These are phyloP conservation scores for Papilio aristodemus DNA, from an alignment of 1,140 invertebrate species.

Conservation along the genomic window DNA sequence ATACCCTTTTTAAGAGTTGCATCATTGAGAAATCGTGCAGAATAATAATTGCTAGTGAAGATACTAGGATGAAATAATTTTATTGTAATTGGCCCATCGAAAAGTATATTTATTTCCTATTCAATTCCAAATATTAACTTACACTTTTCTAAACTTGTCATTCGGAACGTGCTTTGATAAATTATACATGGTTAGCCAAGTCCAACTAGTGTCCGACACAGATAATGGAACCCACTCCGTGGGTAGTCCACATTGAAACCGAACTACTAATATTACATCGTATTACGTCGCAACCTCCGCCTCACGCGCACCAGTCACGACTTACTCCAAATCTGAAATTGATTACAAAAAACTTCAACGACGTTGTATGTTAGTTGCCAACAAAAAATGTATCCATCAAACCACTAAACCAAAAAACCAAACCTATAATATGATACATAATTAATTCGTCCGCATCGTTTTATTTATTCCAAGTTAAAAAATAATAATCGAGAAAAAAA, in stretches of 20 bases:
- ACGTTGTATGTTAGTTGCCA: constrained; percentile 36
- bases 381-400: constrained; percentile 60
- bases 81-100: not conserved
- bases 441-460: constrained; percentile 67
- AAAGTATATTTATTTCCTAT: too few species aligned
- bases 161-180: not conserved
- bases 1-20: constrained; percentile 33
- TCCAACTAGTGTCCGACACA: not conserved
- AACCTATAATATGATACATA: constrained; percentile 58
- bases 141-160: not conserved
- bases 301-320: constrained; percentile 69
- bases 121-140: too few species aligned
- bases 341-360: constrained; percentile 68
- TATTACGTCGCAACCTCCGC: constrained; percentile 56
- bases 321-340: constrained; percentile 76
- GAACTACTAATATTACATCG: constrained; percentile 30
- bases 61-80: not conserved
- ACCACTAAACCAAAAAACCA: not conserved
- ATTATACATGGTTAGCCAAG: not conserved
- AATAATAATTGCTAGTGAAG: not conserved
- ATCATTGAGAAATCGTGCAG: not conserved
- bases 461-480: constrained; percentile 49
- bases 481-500: not conserved
- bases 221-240: constrained; percentile 27
- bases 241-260: constrained; percentile 31